Evolutionary conservation across 2,797 vertebrate species (phyloP).

Genomic region (Brotula barbata): DNA sequence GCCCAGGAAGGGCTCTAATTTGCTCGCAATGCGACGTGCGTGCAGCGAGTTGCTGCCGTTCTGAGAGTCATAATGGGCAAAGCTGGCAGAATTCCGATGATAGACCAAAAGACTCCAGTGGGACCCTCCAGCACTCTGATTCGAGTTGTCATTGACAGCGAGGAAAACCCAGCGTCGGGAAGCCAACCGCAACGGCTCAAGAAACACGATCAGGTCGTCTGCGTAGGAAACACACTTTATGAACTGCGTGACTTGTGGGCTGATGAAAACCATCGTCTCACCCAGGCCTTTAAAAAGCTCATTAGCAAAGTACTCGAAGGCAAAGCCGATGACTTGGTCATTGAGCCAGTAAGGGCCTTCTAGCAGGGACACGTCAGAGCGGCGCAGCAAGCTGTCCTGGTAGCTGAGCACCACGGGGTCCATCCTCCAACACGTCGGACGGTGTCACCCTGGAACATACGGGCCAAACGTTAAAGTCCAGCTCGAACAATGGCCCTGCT

Average conservation of each 20-base stretch:
- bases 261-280: conserved; percentile 84
- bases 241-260: conserved; percentile 97
- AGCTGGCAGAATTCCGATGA: conserved; percentile 81
- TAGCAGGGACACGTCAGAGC: conserved; percentile 88
- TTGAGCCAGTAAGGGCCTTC: conserved; percentile 96
- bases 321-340: conserved; percentile 93
- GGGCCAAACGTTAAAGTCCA: too few relatives aligned
- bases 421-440: conserved; percentile 77
- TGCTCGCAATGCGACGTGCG: conserved; percentile 86
- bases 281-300: conserved; percentile 83
- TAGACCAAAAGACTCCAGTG: conserved; percentile 97
- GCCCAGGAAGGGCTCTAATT: conserved; percentile 86
- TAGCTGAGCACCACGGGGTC: conserved; percentile 95
- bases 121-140: conserved; percentile 88
- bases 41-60: conserved; percentile 87
- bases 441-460: conserved; percentile 55
- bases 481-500: too few relatives aligned
- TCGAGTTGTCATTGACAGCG: conserved; percentile 94
- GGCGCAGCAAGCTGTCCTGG: conserved; percentile 92
- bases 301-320: conserved; percentile 90
- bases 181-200: conserved; percentile 86
- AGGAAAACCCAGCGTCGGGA: conserved; percentile 88
- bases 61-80: conserved; percentile 95
- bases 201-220: conserved; percentile 87
- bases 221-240: conserved; percentile 90